phyloP scores from a whole-genome alignment of 2,113 vertebrate genomes.

The Eulemur rufifrons region DNA sequence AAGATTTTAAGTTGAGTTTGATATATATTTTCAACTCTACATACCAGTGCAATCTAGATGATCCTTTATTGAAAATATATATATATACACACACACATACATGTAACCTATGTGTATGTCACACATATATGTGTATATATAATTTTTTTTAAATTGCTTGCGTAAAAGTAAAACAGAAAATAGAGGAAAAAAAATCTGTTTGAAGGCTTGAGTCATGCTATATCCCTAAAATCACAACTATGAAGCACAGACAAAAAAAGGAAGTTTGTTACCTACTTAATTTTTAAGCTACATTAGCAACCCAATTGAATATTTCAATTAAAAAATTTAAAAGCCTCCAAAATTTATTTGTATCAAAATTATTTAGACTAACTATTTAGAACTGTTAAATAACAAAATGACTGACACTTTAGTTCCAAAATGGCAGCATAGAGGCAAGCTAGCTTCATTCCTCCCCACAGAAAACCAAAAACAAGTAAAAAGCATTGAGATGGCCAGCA shows the following conservation, averaged over 20 bases:
- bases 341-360: background rate
- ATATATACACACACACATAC: background rate
- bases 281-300: constrained; percentile 19
- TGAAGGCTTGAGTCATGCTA: background rate
- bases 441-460: too few relatives aligned
- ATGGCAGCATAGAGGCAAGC: too few relatives aligned
- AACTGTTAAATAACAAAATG: constrained; percentile 13
- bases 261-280: background rate
- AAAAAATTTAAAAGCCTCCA: constrained; percentile 2
- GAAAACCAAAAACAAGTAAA: too few relatives aligned
- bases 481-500: too few relatives aligned
- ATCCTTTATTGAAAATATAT: background rate
- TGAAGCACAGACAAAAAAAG: background rate
- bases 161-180: background rate
- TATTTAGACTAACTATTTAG: constrained; percentile 16
- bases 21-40: background rate
- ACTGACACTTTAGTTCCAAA: background rate
- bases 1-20: background rate
- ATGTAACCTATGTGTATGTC: background rate
- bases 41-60: background rate
- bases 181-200: background rate
- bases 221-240: background rate
- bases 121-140: background rate
- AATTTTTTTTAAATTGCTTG: background rate
- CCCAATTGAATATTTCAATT: background rate